Evolutionary conservation across 2,888 invertebrate species (phyloP).

Genomic region (Dolichomitus sp.): DNA sequence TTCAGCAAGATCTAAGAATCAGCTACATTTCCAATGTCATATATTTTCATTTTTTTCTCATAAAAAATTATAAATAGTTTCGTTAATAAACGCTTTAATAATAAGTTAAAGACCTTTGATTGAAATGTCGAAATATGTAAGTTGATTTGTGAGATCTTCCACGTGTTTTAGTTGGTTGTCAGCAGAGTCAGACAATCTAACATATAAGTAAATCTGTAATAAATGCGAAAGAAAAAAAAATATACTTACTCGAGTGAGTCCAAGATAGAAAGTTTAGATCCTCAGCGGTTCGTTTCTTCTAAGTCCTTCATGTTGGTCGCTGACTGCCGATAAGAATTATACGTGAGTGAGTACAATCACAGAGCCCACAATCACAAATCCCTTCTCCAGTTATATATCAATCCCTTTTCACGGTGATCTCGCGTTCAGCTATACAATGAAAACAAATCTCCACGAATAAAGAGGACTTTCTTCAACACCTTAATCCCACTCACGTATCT

Average conservation of each 20-base stretch:
- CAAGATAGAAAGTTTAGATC: constrained; percentile 13
- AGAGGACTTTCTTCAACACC: not conserved
- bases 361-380: not conserved
- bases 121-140: too few species aligned
- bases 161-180: too few species aligned
- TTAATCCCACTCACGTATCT: not conserved
- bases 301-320: constrained; percentile 18
- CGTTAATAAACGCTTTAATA: too few species aligned
- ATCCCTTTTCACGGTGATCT: not conserved
- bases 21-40: too few species aligned
- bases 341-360: not conserved
- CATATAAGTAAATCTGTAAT: not conserved
- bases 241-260: constrained; percentile 28
- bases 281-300: not conserved
- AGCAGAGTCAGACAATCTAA: too few species aligned
- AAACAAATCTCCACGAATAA: not conserved
- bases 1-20: too few species aligned
- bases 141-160: too few species aligned
- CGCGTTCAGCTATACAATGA: not conserved
- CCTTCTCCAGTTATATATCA: not conserved
- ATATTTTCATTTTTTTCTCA: too few species aligned
- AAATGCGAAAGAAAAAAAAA: not conserved
- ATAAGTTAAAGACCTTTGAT: too few species aligned
- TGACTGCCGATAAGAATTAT: not conserved
- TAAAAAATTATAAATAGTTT: too few species aligned